Base-by-base conservation (phyloP, 2,888 invertebrate genomes). In the Loripinus fragilis region DNA sequence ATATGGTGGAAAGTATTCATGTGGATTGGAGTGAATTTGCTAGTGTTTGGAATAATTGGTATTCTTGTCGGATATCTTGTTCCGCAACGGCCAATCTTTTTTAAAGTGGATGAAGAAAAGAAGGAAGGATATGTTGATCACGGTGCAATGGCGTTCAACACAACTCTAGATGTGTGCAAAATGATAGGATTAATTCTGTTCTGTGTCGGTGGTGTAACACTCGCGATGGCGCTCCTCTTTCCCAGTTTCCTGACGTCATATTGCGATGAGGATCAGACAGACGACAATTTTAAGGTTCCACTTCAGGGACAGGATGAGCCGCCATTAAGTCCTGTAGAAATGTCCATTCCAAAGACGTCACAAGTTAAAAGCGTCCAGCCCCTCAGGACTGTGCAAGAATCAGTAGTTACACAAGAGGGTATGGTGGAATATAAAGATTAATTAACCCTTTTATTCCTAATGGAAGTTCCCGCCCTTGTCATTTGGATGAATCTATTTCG, bases 51-150 rank as follows among this genome's bases (percentile, higher is more conserved):
- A 5, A 91, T 94, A 33, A 89, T 94, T 42, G 94, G 94, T n/a
- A 93, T 95, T 41, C 90, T 94, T 15, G 93, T 94, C 20, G 94
- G 94, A 42, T 94, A 94, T 83, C 90, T 94, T 10, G 94, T 94
- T 60, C 94, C 94, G 0, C 91, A 92, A 76, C 92, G 93, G 79
- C 88, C 92, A 33, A 89, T 94, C 48, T 88, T 93, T 30, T 92
- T 76, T 30, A 85, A 92, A 38, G 87, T 91, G 41, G 90, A 92
- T 52, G 90, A 92, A 75, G 92, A 93, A 76, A 90, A 93, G 66
- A 85, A 83, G 30, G 77, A 80, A 28, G 88, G 86, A 0, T 87
- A 87, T 66, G 88, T 94, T 28, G 94, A 94, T 88, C 90, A 92
- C 33, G 89, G 89, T 52, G 94, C 94, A 7, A 90, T 93, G 42